Conservation (phyloP, 2,888 invertebrate genomes). For the Petrolisthes manimaculis region DNA sequence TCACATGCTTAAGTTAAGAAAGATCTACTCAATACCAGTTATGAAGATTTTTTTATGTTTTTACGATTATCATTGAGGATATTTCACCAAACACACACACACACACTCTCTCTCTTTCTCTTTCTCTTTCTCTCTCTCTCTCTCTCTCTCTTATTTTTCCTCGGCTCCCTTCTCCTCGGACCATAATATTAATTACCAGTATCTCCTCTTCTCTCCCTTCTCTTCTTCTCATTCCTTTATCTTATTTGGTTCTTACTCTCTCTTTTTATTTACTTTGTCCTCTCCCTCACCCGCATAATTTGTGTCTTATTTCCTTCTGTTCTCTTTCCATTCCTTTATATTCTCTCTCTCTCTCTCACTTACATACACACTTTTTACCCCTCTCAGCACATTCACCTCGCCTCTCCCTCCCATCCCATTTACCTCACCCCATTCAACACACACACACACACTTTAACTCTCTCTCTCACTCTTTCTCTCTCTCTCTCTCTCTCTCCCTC, state of each 20-base stretch:
- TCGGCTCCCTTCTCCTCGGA: background rate
- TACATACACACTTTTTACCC: background rate
- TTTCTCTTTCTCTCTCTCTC: background rate
- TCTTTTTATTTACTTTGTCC: too few species aligned
- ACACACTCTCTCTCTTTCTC: background rate
- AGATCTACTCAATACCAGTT: too few species aligned
- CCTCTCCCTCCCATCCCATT: background rate
- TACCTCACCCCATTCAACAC: background rate
- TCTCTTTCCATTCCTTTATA: background rate
- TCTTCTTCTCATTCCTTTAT: background rate
- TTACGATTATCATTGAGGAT: too few species aligned
- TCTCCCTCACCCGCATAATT: too few species aligned
- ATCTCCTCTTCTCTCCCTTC: background rate
- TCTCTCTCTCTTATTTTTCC: background rate
- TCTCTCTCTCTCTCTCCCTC: background rate
- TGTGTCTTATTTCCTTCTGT: background rate
- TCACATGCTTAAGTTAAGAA: too few species aligned
- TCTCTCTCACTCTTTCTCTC: background rate
- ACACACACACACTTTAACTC: background rate
- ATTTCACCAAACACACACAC: too few species aligned
- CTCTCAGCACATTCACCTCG: background rate
- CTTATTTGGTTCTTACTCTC: too few species aligned
- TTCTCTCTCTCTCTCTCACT: background rate
- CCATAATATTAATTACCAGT: too few species aligned
- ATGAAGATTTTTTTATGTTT: too few species aligned